These are phyloP conservation scores for Myiotriccus ornatus DNA, from an alignment of 2,797 vertebrate genomes.

Conservation along the genomic window DNA sequence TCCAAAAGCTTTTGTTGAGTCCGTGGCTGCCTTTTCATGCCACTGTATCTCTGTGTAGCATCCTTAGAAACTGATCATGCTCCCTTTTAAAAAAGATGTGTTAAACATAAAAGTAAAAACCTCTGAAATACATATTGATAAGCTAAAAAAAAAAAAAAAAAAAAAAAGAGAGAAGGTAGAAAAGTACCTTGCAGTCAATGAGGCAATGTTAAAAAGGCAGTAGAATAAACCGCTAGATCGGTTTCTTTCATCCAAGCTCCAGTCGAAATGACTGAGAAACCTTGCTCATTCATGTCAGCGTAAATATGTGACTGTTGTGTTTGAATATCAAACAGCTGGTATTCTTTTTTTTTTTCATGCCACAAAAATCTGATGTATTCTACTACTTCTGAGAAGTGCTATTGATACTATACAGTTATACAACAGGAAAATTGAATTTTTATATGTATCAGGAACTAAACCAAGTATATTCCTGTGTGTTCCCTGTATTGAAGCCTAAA, in stretches of 20 bases:
- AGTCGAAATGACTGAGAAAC: constrained; percentile 33
- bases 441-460: not conserved
- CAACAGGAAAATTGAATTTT: not conserved
- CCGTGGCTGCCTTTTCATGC: constrained; percentile 18
- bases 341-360: not conserved
- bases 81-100: constrained; percentile 14
- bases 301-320: constrained; percentile 27
- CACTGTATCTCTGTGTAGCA: not conserved
- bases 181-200: constrained; percentile 28
- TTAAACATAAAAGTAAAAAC: constrained; percentile 51
- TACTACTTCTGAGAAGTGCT: not conserved
- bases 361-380: not conserved
- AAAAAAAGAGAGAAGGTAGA: not conserved
- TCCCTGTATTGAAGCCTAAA: not conserved
- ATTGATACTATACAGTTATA: not conserved
- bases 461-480: not conserved
- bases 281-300: constrained; percentile 30
- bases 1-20: constrained; percentile 6
- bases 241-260: constrained; percentile 51
- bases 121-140: constrained; percentile 50
- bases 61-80: not conserved
- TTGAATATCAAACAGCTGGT: not conserved
- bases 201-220: not conserved
- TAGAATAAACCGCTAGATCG: constrained; percentile 41
- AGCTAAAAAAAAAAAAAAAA: not conserved